Base-by-base conservation (phyloP, 2,888 invertebrate genomes). In the Drosophila pullipes region DNA sequence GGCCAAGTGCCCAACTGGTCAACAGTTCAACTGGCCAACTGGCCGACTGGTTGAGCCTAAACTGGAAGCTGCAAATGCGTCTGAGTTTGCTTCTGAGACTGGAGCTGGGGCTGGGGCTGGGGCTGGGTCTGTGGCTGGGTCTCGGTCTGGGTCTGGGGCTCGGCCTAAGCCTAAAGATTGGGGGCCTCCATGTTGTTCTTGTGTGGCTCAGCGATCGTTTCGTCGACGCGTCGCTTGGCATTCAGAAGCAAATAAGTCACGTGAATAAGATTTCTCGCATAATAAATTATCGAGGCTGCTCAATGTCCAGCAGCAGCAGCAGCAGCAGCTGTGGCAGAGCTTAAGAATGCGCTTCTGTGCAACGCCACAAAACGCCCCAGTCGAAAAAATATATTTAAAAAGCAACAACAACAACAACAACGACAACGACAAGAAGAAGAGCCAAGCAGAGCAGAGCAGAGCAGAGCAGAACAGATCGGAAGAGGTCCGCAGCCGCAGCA, bases 231-330 rank as follows among this genome's bases (percentile, higher is more conserved):
- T 49, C 44, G 66, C 33, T 28, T 60, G 72, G 89, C 83, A 89
- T 84, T 85, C 90, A 91, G 85, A 91, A 89, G 85, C 91, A 91
- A 92, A 92, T 92, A 92, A 92, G 92, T 92, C 92, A 91, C 91
- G 81, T 92, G 89, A 87, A 91, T 80, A 84, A 88, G 86, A 92
- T 92, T 92, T 92, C 92, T 91, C 91, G 92, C 91, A 90, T 91
- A 91, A 92, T 92, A 92, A 92, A 92, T 92, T 91, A 92, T 91
- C 88, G 87, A 83, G 62, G 71, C 78, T 81, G 74, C 66, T 64
- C 74, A 79, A 55, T 60, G 75, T 54, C 67, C 60, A 47, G 50
- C 54, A 41, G 49, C 47, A 25, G n/a, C 37, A 18, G 57, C 49
- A 22, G 35, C 55, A 4, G 41, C 58, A 52, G 61, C 66, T 55